Evolutionary conservation across 2,113 vertebrate genomes (phyloP).

Genomic region (Ceyx melanurus): DNA sequence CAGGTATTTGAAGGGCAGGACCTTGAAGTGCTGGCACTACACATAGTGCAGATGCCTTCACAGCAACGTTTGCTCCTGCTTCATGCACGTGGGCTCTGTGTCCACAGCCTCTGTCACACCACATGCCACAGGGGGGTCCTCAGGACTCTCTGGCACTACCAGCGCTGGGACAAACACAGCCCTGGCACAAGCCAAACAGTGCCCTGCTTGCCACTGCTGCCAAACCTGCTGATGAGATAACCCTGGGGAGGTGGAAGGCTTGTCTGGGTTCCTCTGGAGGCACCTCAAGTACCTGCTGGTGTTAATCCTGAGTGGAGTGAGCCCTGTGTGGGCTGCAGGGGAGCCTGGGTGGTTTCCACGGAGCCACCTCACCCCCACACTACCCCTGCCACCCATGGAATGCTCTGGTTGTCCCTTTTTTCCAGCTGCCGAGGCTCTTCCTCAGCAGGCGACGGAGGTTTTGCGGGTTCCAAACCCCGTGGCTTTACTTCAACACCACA

Average conservation of each 20-base stretch:
- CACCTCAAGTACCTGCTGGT: no score
- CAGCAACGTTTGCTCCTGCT: not conserved
- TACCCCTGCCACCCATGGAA: fast-evolving
- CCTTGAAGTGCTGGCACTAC: not conserved
- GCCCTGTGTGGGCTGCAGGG: not conserved
- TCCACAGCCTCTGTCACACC: no score
- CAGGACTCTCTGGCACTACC: no score
- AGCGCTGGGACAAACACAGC: no score
- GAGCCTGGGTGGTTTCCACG: fast-evolving
- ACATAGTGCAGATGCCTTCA: not conserved
- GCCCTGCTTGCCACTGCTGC: no score
- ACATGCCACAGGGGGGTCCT: no score
- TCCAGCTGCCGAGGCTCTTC: not conserved
- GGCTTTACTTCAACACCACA: fast-evolving
- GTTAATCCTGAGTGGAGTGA: no score
- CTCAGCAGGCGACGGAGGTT: not conserved
- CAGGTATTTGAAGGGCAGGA: not conserved
- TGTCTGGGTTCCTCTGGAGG: no score
- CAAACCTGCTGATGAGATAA: no score
- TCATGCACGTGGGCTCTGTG: no score
- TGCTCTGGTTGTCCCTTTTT: not conserved
- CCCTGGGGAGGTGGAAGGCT: no score
- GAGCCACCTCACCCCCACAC: fast-evolving
- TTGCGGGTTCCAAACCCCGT: not conserved
- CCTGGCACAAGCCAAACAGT: no score